A percentile compares a stretch with the other conserved stretches of the same genome.
phyloP scores from a whole-genome alignment of 2,888 invertebrate genomes.

The Nycteola revayana region DNA sequence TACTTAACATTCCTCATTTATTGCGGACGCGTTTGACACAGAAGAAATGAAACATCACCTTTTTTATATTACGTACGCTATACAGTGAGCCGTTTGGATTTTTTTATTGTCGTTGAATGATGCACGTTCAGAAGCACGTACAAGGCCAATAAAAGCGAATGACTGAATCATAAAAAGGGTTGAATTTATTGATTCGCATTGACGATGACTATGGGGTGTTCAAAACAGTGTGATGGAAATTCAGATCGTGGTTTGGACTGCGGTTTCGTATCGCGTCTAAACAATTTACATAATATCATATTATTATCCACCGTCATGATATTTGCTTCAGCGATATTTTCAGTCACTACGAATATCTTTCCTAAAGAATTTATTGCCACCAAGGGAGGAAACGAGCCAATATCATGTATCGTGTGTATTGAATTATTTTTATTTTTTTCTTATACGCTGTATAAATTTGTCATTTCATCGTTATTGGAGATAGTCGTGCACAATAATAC shows the following conservation, averaged over 20 bases:
- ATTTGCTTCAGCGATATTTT: conserved; percentile 49
- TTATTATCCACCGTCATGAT: conserved; percentile 55
- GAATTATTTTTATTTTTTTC: conserved; percentile 45
- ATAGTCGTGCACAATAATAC: conserved; percentile 21
- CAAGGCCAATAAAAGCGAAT: conserved; percentile 70
- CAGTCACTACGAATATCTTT: conserved; percentile 43
- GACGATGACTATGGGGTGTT: conserved; percentile 52
- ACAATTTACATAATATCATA: conserved; percentile 69
- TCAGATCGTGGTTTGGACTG: conserved; percentile 5
- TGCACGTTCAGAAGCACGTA: conserved; percentile 69
- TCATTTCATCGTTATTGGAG: conserved; percentile 26
- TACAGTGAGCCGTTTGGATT: conserved; percentile 61
- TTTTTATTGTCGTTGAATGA: conserved; percentile 70
- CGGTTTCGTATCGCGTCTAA: conserved; percentile 28
- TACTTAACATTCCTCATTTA: conserved; percentile 33
- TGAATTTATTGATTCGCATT: conserved; percentile 78
- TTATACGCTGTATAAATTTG: conserved; percentile 29
- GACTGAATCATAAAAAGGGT: conserved; percentile 76
- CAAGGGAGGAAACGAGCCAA: conserved; percentile 46
- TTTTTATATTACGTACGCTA: conserved; percentile 56
- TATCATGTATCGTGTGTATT: conserved; percentile 49
- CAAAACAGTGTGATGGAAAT: conserved; percentile 28
- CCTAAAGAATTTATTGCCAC: conserved; percentile 48
- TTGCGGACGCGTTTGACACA: conserved; percentile 28
- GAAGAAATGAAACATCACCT: conserved; percentile 47